Base-by-base conservation (phyloP, 30 jellyfish, hydroid and myxozoan genomes). In the Morbakka virulenta region DNA sequence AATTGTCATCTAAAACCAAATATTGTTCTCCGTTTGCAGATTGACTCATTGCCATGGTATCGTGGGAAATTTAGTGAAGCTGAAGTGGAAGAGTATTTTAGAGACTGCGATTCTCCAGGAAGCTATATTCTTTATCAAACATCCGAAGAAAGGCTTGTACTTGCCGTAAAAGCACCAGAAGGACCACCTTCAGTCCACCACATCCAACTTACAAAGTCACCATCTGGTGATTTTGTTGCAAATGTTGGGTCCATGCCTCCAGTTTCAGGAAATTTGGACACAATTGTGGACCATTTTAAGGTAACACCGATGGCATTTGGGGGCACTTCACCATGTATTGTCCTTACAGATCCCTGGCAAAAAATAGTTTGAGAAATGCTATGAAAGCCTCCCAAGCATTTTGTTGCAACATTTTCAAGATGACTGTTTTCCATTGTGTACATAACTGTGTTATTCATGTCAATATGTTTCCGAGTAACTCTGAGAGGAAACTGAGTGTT, bases 311-410 rank as follows among this genome's bases (percentile, higher is more conserved):
- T 88, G 23, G 51, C 88, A 3, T 69, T 88, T 35, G 92, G 88
- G 24, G 88, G 75, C 41, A 76, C 69, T 23, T 29, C 83, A 0
- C 89, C 96, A 0, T 94, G 81, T 29, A 78, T 88, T 32, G 87
- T 80, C 21, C 50, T 88, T 26, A 80, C 96, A 4, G 94, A 80
- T 34, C 96, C 96, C 17, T 88, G 91, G 94, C 50, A 41, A 41
- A 41, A 41, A 17, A 41, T 17, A 17, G 57, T 17, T 41, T 17
- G 9, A 6, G 9, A 41, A 41, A 17, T 41, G n/a, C n/a, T n/a
- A n/a, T n/a, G n/a, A n/a, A n/a, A n/a, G n/a, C n/a, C n/a, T n/a
- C n/a, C n/a, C n/a, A n/a, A n/a, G n/a, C n/a, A n/a, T n/a, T n/a
- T n/a, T n/a, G n/a, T n/a, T n/a, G n/a, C n/a, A n/a, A n/a, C n/a